A percentile compares a stretch with the other conserved stretches of the same genome.
phyloP scores from a whole-genome alignment of 2,888 invertebrate genomes.

The Drosophila tanythrix region DNA sequence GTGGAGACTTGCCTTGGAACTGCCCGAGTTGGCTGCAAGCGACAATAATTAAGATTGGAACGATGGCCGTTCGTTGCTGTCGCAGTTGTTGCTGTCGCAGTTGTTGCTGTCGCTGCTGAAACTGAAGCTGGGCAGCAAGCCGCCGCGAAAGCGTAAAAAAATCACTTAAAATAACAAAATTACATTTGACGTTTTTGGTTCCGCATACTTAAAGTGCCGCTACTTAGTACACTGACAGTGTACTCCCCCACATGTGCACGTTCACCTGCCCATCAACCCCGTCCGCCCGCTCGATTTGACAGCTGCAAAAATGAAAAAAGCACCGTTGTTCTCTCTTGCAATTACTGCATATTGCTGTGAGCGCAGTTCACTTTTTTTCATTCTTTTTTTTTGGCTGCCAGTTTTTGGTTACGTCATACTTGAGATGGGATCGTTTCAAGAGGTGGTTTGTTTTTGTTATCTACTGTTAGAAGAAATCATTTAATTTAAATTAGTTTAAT shows the following conservation, averaged over 20 bases:
- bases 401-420: slow-evolving; percentile 20
- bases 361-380: not conserved
- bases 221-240: slow-evolving; percentile 2
- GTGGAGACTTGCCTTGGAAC: slow-evolving; percentile 42
- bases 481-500: not conserved
- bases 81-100: not conserved
- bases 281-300: slow-evolving; percentile 32
- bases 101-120: slow-evolving; percentile 6
- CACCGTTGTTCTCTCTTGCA: slow-evolving; percentile 44
- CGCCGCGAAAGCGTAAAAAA: slow-evolving; percentile 76
- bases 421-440: slow-evolving; percentile 35
- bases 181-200: slow-evolving; percentile 54
- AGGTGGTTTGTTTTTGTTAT: not conserved
- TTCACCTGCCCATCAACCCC: not conserved
- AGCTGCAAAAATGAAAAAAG: slow-evolving; percentile 46
- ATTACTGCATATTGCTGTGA: slow-evolving; percentile 27
- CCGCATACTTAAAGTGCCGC: slow-evolving; percentile 52
- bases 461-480: not conserved
- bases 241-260: slow-evolving; percentile 16
- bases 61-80: slow-evolving; percentile 46
- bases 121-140: slow-evolving; percentile 28
- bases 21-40: slow-evolving; percentile 38
- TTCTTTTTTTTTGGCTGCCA: slow-evolving; percentile 39
- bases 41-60: slow-evolving; percentile 79
- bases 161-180: slow-evolving; percentile 69